Evolutionary conservation across 2,888 invertebrate species (phyloP).

Genomic region (Eueremaeus valkanovi): DNA sequence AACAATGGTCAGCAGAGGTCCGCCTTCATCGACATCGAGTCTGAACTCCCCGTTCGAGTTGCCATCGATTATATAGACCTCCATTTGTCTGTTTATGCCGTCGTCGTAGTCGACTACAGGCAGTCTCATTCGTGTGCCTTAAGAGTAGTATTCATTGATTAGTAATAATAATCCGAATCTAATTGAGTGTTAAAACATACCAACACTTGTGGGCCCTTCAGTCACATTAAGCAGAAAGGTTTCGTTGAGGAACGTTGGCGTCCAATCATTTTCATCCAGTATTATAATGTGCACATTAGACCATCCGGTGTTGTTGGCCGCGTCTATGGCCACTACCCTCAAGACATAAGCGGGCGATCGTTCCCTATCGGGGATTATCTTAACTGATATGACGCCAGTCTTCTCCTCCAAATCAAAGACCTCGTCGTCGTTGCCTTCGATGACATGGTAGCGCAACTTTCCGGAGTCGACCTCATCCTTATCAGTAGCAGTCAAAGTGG

Average conservation of each 20-base stretch:
- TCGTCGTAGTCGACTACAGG: constrained; percentile 63
- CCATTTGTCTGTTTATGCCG: constrained; percentile 49
- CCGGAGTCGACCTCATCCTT: constrained; percentile 48
- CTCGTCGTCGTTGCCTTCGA: constrained; percentile 47
- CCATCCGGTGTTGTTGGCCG: constrained; percentile 48
- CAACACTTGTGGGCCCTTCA: constrained; percentile 48
- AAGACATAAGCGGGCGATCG: constrained; percentile 46
- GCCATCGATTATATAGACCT: constrained; percentile 49
- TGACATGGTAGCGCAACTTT: constrained; percentile 47
- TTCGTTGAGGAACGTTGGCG: constrained; percentile 49
- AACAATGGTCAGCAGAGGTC: constrained; percentile 47
- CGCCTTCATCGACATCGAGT: constrained; percentile 47
- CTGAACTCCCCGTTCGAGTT: constrained; percentile 48
- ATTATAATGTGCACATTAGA: constrained; percentile 48
- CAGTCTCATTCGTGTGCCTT: constrained; percentile 44
- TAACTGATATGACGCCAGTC: constrained; percentile 47
- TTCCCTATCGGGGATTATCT: constrained; percentile 47
- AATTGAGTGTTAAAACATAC: constrained; percentile 30
- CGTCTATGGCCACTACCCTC: constrained; percentile 47
- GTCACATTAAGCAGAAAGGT: constrained; percentile 49
- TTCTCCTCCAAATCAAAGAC: constrained; percentile 47
- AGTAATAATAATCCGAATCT: background rate
- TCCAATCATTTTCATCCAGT: constrained; percentile 49
- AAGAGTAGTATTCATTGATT: background rate
- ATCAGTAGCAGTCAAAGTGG: constrained; percentile 47